Base-by-base conservation (phyloP, 2,888 invertebrate species). In the Rhamphomyia laevipes region DNA sequence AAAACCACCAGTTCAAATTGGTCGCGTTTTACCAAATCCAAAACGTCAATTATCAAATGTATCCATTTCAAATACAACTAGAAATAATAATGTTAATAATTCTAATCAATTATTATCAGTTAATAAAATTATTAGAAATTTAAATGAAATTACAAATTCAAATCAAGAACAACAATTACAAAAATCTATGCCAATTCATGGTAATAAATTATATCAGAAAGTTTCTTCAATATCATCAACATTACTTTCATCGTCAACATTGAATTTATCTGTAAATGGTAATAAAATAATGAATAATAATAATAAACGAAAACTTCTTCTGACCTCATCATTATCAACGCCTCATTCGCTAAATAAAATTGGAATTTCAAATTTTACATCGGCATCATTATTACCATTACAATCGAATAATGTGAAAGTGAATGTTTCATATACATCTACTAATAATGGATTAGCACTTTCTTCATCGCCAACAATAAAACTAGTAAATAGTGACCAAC, bases 331-430 rank as follows among this genome's bases (percentile, higher is more conserved):
- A 30, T 50, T 55, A 21, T 57, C 55, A 7, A 55, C 56, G 10
- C 58, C 59, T 12, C 51, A 58, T 52, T 56, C 55, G 2, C 46
- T 59, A 10, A 56, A 59, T 47, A 56, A 56, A 54, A 48, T 58
- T 42, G 58, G 58, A 18, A 46, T 52, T 16, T 21, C 51, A 4
- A 31, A 12, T 44, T 9, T 46, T 13, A 52, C 49, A 50, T n/a
- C 43, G 12, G 16, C 46, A 9, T 12, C 37, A 6, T 38, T 31
- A 43, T 43, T 43, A 21, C 21, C 15, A 6, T n/a, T 31, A n/a
- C 7, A 4, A 11, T 4, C 42, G 17, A 21, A 21, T 21, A 21
- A 27, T 27, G 23, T 27, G 23, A 27, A 27, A 27, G 23, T 27
- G 23, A 27, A 27, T 27, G 9, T 27, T 27, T 27, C 23, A 7